Conservation (phyloP, 2,113 vertebrate species). For the Aspiorhynchus laticeps region DNA sequence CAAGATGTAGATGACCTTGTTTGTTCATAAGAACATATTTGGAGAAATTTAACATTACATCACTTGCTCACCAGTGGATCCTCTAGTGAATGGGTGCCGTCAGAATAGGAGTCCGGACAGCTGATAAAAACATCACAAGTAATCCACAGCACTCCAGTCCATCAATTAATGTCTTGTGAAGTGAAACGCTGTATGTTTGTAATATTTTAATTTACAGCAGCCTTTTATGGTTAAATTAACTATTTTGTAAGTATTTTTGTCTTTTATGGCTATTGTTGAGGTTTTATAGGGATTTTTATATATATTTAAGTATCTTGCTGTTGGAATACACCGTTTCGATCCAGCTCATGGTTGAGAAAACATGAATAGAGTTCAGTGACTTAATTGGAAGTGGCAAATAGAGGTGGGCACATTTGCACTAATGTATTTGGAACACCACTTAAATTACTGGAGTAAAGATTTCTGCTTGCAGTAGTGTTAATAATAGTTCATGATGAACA, state of each 20-base stretch:
- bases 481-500: constrained; percentile 4
- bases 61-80: neutral
- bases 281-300: too few species aligned
- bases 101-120: neutral
- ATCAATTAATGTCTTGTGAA: too few species aligned
- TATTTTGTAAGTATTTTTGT: too few species aligned
- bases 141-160: too few species aligned
- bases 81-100: neutral
- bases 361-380: neutral
- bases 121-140: neutral
- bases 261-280: too few species aligned
- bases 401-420: constrained; percentile 5
- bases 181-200: too few species aligned
- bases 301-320: neutral
- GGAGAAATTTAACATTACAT: too few species aligned
- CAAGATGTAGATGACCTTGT: neutral
- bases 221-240: too few species aligned
- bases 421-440: constrained; percentile 25
- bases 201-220: too few species aligned
- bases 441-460: constrained; percentile 9
- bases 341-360: neutral
- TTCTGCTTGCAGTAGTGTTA: neutral
- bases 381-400: constrained; percentile 2
- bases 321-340: neutral
- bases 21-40: too few species aligned